Evolutionary conservation across 2,113 vertebrate species (phyloP), one percentile per base, ranked within the genome.

Genomic region (Psettodes erumei): DNA sequence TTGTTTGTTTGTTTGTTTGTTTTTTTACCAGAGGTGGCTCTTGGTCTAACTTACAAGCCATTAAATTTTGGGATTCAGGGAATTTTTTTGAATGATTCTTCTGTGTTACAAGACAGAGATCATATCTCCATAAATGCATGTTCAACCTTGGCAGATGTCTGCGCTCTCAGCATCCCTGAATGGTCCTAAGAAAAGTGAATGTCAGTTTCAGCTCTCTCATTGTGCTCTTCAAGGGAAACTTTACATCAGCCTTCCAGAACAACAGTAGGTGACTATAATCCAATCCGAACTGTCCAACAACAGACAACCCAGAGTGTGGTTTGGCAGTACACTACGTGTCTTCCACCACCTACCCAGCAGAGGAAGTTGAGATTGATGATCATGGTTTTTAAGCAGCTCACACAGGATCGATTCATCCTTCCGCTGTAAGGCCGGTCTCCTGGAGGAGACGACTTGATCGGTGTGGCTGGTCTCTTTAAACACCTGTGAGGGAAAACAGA

Each of bases 331-430:
- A 30, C 4, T n/a, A 1, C 21, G 0, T 4, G 1, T 40, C 6
- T 45, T 28, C 7, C 12, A 54, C 1, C 37, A 86, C 90, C 30
- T 83, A 93, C 90, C 92, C 92, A 93, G 61, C 90, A 93, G 13
- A 93, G 63, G 19, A 90, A 81, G 84, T 91, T 64, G 10, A 93
- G 90, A 55, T 15, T 23, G 13, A 60, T 6, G 67, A 93, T 19
- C 67, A 86, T 1, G 2, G 42, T 60, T 38, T 93, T 93, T 60
- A 68, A 35, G 59, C 60, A 89, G 58, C 60, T 83, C 0, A 84
- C 82, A 71, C 81, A 86, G 25, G 79, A 68, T 37, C 58, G 70
- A 74, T 87, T 80, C 92, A 93, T 93, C 28, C 38, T 45, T 11
- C 43, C 19, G 71, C 56, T 27, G 23, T 4, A 42, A 27, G 40